phyloP scores from a whole-genome alignment of 2,797 vertebrate genomes.

The Chiloscyllium punctatum region DNA sequence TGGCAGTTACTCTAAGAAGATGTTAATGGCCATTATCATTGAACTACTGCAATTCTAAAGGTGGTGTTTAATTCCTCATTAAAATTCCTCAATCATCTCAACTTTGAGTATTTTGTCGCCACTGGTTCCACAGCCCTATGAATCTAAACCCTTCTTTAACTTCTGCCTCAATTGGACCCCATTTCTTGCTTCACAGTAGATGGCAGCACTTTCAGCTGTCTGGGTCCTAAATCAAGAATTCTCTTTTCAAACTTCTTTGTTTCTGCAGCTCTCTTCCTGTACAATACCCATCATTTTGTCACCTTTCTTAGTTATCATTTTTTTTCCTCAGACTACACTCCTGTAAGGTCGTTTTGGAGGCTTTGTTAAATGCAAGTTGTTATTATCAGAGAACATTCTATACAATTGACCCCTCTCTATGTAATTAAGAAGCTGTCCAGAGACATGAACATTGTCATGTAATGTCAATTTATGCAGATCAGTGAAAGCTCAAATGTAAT shows the following conservation, averaged over 20 bases:
- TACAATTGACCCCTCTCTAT: not conserved
- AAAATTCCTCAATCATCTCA: not conserved
- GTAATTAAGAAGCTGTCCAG: not conserved
- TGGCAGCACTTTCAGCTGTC: not conserved
- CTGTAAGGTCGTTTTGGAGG: not conserved
- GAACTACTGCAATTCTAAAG: not conserved
- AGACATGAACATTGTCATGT: not conserved
- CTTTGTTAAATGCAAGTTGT: not conserved
- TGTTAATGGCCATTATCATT: not conserved
- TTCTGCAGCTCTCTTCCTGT: not conserved
- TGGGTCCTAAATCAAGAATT: not conserved
- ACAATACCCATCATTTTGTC: not conserved
- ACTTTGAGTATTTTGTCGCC: not conserved
- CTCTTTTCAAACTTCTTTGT: not conserved
- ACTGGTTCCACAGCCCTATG: not conserved
- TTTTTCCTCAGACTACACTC: not conserved
- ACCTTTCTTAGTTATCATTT: not conserved
- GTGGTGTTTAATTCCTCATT: not conserved
- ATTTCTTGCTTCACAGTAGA: not conserved
- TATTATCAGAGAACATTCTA: not conserved
- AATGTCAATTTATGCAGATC: not conserved
- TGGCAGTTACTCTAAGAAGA: not conserved
- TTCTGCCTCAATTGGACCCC: not conserved
- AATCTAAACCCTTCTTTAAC: not conserved
- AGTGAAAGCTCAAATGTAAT: not conserved